Conservation (phyloP, 1,140 invertebrate species). For the Paralvinella palmiformis region DNA sequence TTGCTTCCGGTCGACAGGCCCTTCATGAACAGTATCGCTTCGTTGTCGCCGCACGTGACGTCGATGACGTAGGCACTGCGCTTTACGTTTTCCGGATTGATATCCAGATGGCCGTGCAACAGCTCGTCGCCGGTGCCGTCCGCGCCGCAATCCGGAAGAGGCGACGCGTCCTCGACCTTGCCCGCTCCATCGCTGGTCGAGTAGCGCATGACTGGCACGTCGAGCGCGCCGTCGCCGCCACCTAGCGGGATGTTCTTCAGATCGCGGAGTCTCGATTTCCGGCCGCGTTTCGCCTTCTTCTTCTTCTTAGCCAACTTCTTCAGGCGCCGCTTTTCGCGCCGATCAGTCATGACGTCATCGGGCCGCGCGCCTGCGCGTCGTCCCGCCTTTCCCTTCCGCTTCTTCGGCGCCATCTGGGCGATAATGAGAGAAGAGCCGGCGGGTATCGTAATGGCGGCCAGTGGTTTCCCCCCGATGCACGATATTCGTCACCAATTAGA, state of each 20-base stretch:
- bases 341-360: not conserved
- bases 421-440: not conserved
- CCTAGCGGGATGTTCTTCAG: not conserved
- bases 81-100: not conserved
- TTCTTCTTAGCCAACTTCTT: too few species aligned
- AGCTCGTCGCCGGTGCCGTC: not conserved
- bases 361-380: not conserved
- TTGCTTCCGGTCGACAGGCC: constrained; percentile 40
- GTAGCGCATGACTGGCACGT: not conserved
- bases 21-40: constrained; percentile 34
- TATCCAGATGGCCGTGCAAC: not conserved
- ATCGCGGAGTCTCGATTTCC: not conserved
- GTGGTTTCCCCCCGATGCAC: too few species aligned
- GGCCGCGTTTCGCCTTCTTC: not conserved
- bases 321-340: not conserved
- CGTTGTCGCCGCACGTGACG: constrained; percentile 42
- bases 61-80: constrained; percentile 31
- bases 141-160: not conserved
- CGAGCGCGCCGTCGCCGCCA: not conserved
- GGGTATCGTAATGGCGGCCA: not conserved
- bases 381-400: not conserved
- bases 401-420: not conserved
- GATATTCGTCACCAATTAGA: too few species aligned
- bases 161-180: not conserved
- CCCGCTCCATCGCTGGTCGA: not conserved